Evolutionary conservation across 2,113 vertebrate species (phyloP), one percentile per base, ranked within the genome.

Genomic region (Nesogale talazaci): DNA sequence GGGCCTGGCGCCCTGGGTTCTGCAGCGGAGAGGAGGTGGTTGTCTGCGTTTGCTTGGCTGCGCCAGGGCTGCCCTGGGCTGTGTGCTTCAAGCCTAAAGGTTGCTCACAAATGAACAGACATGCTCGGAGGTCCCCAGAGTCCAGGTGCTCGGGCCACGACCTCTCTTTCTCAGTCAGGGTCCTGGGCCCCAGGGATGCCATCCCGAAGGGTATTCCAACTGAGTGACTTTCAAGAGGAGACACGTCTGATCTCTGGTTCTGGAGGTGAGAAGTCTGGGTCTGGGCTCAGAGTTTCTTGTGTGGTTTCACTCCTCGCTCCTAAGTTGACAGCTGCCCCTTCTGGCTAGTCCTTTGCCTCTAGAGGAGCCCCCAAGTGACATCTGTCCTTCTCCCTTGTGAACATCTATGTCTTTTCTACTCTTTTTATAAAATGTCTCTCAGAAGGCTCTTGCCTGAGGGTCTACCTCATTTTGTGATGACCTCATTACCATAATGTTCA

Each of bases 31-130:
- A 65, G 46, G 69, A 72, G 72, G 40, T 6, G 15, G 56, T 6
- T 1, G 31, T 75, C 56, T 8, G 4, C 46, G 3, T 29, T 29
- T 14, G 1, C 29, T 3, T 1, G 0, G 29, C 40, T 9, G 6
- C 8, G 29, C 12, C 46, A 22, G 46, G 8, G 9, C 23, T n/a
- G 75, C 69, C 88, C 19, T 52, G 65, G 10, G 34, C 59, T 92
- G 57, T 9, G 46, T 46, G 61, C 69, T 81, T 81, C 74, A n/a
- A 65, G 72, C 56, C 57, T 69, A 23, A 83, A 31, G 10, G 15
- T 25, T 63, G 8, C 52, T 1, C 11, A 52, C 12, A 27, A 19
- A 65, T 25, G 6, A 3, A 36, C 19, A 22, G 23, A 46, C 57
- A 40, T 31, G 22, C 14, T 22, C 3, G 36, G 42, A 34, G 46